Evolutionary conservation across 1,140 invertebrate genomes (phyloP).

Genomic region (Musca domestica): DNA sequence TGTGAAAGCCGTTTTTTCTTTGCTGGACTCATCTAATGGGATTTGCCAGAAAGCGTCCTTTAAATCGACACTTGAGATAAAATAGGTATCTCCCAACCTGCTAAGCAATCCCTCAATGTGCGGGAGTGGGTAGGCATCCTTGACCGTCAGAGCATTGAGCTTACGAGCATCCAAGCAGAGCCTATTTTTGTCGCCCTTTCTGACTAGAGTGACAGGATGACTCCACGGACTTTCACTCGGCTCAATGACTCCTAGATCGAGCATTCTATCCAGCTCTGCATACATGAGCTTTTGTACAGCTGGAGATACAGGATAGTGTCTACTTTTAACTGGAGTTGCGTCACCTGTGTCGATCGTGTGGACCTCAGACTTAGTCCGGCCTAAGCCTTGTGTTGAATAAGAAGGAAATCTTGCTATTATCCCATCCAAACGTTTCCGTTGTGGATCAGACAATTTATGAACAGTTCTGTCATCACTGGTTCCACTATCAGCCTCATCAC

Average conservation of each 20-base stretch:
- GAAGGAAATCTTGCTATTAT: background rate
- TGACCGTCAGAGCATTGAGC: background rate
- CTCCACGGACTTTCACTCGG: background rate
- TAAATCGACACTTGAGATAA: too few species aligned
- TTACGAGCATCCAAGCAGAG: background rate
- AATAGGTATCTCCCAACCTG: too few species aligned
- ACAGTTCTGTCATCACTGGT: background rate
- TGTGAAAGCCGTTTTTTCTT: too few species aligned
- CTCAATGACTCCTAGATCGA: background rate
- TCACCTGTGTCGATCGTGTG: background rate
- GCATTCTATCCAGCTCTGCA: too few species aligned
- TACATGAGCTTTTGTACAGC: too few species aligned
- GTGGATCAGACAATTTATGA: background rate
- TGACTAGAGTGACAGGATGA: too few species aligned
- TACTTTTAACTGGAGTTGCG: background rate
- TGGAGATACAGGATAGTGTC: background rate
- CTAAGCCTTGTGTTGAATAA: background rate
- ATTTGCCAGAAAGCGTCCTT: too few species aligned
- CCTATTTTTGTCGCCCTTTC: too few species aligned
- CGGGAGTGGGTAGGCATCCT: too few species aligned
- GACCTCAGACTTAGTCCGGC: background rate
- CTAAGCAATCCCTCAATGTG: background rate
- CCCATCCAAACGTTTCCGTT: background rate
- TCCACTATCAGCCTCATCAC: too few species aligned
- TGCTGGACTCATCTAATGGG: too few species aligned